Evolutionary conservation across 2,113 vertebrate species (phyloP).

Genomic region (Pongo pygmaeus): DNA sequence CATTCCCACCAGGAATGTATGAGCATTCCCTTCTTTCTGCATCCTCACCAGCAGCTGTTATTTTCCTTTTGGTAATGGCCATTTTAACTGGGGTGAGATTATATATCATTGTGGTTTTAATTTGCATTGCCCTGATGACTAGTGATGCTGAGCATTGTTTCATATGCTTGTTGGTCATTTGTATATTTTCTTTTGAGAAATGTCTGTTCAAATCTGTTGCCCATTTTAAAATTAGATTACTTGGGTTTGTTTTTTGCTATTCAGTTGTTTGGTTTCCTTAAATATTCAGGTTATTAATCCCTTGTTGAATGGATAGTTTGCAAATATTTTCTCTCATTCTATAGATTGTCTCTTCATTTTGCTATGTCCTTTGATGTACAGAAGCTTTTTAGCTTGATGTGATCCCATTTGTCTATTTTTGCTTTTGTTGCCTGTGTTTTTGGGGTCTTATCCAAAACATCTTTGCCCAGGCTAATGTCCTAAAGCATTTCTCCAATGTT

Average conservation of each 20-base stretch:
- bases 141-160: not conserved
- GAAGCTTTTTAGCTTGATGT: not conserved
- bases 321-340: not conserved
- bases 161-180: not conserved
- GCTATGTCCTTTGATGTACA: not conserved
- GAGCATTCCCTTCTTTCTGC: not conserved
- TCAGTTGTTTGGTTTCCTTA: not conserved
- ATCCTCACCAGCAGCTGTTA: not conserved
- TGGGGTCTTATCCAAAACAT: not conserved
- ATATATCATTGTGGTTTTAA: not conserved
- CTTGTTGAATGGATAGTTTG: not conserved
- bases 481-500: not conserved
- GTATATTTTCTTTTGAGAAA: not conserved
- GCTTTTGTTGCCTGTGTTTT: not conserved
- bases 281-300: not conserved
- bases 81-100: not conserved
- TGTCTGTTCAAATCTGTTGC: not conserved
- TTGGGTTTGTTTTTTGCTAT: not conserved
- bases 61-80: not conserved
- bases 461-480: not conserved
- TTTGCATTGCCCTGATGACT: not conserved
- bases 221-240: not conserved
- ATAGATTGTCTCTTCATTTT: not conserved
- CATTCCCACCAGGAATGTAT: not conserved
- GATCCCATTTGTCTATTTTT: not conserved